These are phyloP conservation scores for Chunga burmeisteri DNA, from an alignment of 2,113 vertebrate genomes.

Conservation along the genomic window DNA sequence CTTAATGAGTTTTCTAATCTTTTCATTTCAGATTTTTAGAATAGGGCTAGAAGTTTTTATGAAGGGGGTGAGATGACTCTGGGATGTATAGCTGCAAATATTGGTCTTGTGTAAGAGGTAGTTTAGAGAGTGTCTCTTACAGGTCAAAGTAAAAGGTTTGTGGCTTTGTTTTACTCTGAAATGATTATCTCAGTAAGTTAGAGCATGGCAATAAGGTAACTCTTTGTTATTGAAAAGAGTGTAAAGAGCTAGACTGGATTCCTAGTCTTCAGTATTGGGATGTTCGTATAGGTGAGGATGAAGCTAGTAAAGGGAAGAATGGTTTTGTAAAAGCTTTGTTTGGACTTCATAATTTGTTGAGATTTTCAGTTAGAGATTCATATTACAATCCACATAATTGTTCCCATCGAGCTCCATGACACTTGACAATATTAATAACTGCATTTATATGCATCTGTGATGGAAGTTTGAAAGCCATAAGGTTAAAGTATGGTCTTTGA, in stretches of 20 bases:
- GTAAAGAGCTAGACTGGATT: background rate
- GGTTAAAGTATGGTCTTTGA: background rate
- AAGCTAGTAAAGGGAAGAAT: background rate
- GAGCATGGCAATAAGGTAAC: background rate
- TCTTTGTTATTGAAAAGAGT: background rate
- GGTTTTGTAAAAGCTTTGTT: background rate
- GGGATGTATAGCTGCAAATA: background rate
- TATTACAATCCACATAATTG: background rate
- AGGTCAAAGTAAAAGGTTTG: background rate
- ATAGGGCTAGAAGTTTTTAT: background rate
- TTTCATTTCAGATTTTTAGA: background rate
- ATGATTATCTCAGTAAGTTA: background rate
- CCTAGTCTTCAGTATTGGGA: background rate
- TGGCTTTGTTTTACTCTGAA: background rate
- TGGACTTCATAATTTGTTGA: background rate
- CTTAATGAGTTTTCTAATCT: background rate
- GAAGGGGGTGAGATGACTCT: background rate
- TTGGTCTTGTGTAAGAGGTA: background rate
- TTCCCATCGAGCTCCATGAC: background rate
- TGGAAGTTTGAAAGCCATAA: background rate
- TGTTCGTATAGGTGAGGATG: background rate
- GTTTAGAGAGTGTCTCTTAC: background rate
- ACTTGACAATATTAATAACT: background rate
- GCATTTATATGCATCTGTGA: background rate
- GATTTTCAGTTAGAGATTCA: background rate